phyloP scores from a whole-genome alignment of 1,140 invertebrate species.

The Pogonomyrmex barbatus region DNA sequence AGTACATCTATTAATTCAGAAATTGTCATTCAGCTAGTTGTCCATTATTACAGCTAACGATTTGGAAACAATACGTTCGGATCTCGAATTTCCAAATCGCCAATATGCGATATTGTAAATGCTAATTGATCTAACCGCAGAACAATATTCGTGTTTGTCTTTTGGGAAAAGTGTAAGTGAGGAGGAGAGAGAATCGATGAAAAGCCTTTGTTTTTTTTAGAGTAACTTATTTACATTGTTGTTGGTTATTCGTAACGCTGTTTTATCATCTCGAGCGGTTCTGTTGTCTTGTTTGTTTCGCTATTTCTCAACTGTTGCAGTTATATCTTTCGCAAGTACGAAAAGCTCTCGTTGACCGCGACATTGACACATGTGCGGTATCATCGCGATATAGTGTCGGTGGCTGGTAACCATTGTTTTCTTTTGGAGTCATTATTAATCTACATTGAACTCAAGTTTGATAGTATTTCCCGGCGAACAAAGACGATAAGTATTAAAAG shows the following conservation, averaged over 20 bases:
- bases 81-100: not conserved
- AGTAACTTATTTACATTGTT: not conserved
- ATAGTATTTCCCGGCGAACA: not conserved
- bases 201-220: not conserved
- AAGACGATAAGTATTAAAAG: too few relatives aligned
- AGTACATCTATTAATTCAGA: not conserved
- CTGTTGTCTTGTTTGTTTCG: not conserved
- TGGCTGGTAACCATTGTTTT: not conserved
- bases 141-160: not conserved
- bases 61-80: not conserved
- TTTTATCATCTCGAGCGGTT: conserved; percentile 14
- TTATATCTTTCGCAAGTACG: conserved; percentile 25
- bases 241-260: not conserved
- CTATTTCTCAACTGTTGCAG: conserved; percentile 14
- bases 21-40: conserved; percentile 18
- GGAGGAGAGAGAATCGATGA: not conserved
- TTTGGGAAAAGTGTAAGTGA: not conserved
- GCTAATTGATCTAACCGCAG: not conserved
- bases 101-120: conserved; percentile 5
- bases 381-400: conserved; percentile 19
- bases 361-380: conserved; percentile 39
- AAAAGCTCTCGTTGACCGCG: conserved; percentile 34
- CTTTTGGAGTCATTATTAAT: conserved; percentile 6
- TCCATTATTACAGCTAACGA: conserved; percentile 18
- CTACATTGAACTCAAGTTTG: not conserved